Conservation (phyloP, 2,113 vertebrate species). For the Pandion haliaetus region DNA sequence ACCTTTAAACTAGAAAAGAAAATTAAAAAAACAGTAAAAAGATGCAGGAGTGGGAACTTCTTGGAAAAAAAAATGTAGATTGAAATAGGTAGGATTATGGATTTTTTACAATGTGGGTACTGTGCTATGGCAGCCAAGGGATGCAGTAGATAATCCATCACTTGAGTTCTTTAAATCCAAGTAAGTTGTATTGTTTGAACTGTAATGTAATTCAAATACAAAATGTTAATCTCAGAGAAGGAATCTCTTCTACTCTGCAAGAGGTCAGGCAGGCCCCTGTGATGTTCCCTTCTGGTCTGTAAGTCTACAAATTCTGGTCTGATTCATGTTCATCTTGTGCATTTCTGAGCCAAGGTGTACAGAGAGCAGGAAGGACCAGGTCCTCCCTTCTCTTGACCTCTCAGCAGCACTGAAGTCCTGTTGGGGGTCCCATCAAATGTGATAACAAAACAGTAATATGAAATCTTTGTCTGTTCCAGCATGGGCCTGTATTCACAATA, state of each 20-base stretch:
- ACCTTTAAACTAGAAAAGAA: not conserved
- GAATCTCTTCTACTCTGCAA: not conserved
- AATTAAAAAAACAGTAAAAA: not conserved
- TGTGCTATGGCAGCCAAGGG: not conserved
- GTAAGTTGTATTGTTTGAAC: not conserved
- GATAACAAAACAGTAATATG: not conserved
- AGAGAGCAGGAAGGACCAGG: not conserved
- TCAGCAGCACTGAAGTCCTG: not conserved
- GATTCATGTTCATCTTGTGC: not conserved
- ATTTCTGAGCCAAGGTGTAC: not conserved
- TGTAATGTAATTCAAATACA: not conserved
- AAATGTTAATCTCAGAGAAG: not conserved
- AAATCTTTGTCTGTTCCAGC: slow-evolving; percentile 64
- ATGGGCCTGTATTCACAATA: slow-evolving; percentile 83
- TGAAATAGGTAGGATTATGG: not conserved
- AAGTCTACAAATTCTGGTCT: not conserved
- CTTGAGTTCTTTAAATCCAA: not conserved
- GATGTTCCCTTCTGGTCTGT: not conserved
- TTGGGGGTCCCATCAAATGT: not conserved
- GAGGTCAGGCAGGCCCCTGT: not conserved
- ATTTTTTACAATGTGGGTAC: not conserved
- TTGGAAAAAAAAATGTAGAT: not conserved
- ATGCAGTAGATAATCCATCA: not conserved
- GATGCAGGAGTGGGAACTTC: not conserved
- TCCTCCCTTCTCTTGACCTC: not conserved